phyloP scores from a whole-genome alignment of 1,140 invertebrate genomes.

The Cydia splendana region DNA sequence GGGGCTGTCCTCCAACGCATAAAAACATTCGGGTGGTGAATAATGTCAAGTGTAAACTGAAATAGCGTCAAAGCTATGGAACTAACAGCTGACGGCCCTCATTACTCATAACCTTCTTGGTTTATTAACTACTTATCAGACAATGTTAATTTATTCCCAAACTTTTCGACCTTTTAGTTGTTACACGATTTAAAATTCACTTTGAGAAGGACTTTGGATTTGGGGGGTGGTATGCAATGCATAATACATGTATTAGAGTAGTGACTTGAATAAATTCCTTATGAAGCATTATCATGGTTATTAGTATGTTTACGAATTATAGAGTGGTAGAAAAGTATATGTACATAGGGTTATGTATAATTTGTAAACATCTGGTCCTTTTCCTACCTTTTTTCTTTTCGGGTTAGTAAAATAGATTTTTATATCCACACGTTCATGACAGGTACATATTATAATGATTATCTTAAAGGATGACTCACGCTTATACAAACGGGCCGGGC shows the following conservation, averaged over 20 bases:
- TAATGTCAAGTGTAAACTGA: not conserved
- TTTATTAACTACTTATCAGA: constrained; percentile 1
- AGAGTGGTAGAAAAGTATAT: too few relatives aligned
- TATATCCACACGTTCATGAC: too few relatives aligned
- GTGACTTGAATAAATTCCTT: not conserved
- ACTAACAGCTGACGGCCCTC: constrained; percentile 4
- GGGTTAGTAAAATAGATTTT: too few relatives aligned
- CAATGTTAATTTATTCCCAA: not conserved
- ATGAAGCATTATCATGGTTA: not conserved
- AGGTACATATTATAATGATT: too few relatives aligned
- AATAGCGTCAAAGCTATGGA: not conserved
- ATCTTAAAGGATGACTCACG: too few relatives aligned
- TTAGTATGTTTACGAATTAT: not conserved
- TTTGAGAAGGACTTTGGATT: not conserved
- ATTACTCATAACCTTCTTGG: not conserved
- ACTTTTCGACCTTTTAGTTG: not conserved
- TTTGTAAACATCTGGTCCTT: too few relatives aligned
- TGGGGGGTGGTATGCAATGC: not conserved
- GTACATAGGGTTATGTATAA: too few relatives aligned
- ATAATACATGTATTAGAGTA: not conserved
- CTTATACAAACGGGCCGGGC: too few relatives aligned
- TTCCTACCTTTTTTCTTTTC: too few relatives aligned
- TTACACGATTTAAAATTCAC: constrained; percentile 13
- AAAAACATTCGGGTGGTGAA: too few relatives aligned
- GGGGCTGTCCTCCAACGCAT: too few relatives aligned